Conservation (phyloP, 2,888 invertebrate species). For the Tenthredo scrophulariae region DNA sequence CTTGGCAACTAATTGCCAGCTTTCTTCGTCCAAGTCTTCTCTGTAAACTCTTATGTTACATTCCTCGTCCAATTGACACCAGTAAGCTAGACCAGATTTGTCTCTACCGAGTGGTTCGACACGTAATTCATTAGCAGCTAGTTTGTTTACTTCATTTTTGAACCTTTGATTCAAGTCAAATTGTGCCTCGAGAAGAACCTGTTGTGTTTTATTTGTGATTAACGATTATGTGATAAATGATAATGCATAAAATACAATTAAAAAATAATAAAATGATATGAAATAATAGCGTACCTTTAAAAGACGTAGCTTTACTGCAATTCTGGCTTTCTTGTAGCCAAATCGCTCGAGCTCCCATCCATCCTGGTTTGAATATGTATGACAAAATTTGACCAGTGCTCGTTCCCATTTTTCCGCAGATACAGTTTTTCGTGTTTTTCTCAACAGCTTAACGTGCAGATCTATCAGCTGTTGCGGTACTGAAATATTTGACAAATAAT, state of each 20-base stretch:
- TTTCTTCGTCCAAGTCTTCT: constrained; percentile 97
- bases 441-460: constrained; percentile 92
- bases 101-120: constrained; percentile 95
- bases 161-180: constrained; percentile 97
- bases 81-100: constrained; percentile 94
- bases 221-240: neutral
- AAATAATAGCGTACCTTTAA: constrained; percentile 85
- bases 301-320: constrained; percentile 92
- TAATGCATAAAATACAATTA: neutral
- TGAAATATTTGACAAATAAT: constrained; percentile 77
- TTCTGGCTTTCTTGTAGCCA: constrained; percentile 95
- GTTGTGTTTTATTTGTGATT: constrained; percentile 63
- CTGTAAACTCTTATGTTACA: constrained; percentile 95
- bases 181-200: constrained; percentile 93
- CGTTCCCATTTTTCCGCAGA: constrained; percentile 94
- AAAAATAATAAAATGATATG: neutral
- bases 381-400: constrained; percentile 93
- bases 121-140: constrained; percentile 89
- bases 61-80: constrained; percentile 94
- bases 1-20: constrained; percentile 95
- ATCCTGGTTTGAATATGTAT: constrained; percentile 93
- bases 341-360: constrained; percentile 98
- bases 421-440: constrained; percentile 91
- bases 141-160: constrained; percentile 91
- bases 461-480: constrained; percentile 91